Base-by-base conservation (phyloP, 2,888 invertebrate genomes). In the Latrodectus elegans region DNA sequence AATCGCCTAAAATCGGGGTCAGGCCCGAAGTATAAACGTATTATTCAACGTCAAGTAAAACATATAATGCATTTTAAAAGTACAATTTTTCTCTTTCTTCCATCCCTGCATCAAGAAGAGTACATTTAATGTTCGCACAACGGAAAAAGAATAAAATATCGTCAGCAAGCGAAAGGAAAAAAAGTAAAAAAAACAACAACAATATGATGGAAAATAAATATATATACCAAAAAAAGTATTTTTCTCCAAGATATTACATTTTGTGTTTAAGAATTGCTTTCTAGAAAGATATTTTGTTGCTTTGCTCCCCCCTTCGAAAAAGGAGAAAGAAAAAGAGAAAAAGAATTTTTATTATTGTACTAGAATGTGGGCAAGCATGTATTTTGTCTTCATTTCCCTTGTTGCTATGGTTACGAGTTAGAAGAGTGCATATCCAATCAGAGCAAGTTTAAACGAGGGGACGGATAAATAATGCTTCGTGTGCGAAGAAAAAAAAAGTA, bases 361-460 rank as follows among this genome's bases (percentile, higher is more conserved):
- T 79, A 51, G 51, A 74, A 78, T 81, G 74, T 80, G 77, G 73
- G 73, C 73, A 38, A 77, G 87, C 79, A 79, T 84, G 84, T 87
- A 87, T 78, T 87, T 87, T 87, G 87, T 87, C 87, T 87, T 87
- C 87, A 87, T 87, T 87, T 87, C 78, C 87, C 87, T 87, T 65
- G 87, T 87, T 74, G 78, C 87, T 70, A 87, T 82, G 78, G 87
- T 52, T 73, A 87, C 87, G 9, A 53, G 74, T 73, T 67, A 38
- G 86, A 81, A 81, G 80, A 76, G 76, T 81, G 86, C 80, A 86
- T 86, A 76, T 81, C 72, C 86, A 86, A 81, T 81, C 81, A 72
- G 81, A 77, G 53, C 49, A 55, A 65, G 76, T 71, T 86, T 55
- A 79, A 85, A 79, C 49, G 68, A 67, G 74, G 72, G 74, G 68